Percentiles rank a stretch among this genome's conserved stretches.
Conservation (phyloP, 2,113 vertebrate species). For the Strix aluco region DNA sequence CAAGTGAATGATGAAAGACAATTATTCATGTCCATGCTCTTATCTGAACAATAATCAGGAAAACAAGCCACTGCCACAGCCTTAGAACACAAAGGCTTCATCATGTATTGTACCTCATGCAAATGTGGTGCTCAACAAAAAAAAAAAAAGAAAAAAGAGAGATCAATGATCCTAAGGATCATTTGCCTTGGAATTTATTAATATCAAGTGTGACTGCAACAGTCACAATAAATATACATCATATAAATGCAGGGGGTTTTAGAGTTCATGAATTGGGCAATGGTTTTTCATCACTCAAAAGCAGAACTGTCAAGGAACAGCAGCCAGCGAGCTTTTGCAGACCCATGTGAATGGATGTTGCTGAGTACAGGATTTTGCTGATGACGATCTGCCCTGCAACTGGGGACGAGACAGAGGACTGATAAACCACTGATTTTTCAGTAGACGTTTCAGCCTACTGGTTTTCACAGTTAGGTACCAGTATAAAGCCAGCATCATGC, state of each 20-base stretch:
- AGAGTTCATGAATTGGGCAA: background rate
- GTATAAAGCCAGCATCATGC: background rate
- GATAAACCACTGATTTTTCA: background rate
- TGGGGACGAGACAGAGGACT: background rate
- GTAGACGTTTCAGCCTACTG: accelerated
- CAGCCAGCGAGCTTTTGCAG: background rate
- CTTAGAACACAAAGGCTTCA: background rate
- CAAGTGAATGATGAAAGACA: background rate
- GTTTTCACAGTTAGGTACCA: background rate
- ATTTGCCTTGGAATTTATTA: background rate
- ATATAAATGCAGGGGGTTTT: background rate
- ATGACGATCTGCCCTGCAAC: accelerated
- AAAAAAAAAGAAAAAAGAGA: too few species aligned
- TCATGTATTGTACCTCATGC: background rate
- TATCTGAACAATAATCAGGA: background rate
- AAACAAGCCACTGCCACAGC: background rate
- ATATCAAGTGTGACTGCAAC: background rate
- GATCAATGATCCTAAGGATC: background rate
- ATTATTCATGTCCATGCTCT: background rate
- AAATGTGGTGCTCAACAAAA: background rate
- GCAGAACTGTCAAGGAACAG: background rate
- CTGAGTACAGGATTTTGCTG: background rate
- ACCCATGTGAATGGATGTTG: accelerated
- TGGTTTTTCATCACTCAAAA: background rate
- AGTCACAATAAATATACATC: background rate